Evolutionary conservation across 2,113 vertebrate species (phyloP).

Genomic region (Lasiurus borealis): DNA sequence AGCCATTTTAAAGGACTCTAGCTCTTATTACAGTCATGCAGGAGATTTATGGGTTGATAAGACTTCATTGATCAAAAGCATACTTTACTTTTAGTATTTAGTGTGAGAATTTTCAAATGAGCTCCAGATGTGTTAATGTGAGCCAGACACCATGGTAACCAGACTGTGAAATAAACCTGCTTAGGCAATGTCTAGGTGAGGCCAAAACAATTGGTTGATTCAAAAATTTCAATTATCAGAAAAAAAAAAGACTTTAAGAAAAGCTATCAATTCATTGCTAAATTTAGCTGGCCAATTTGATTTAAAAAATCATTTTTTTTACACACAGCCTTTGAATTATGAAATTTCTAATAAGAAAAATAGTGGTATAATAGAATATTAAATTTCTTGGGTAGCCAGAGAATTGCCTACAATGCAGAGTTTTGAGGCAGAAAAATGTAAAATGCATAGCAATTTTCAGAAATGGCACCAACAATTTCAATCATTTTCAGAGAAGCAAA

Average conservation of each 20-base stretch:
- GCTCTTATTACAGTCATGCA: not conserved
- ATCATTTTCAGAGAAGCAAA: slow-evolving; percentile 29
- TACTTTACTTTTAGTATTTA: slow-evolving; percentile 62
- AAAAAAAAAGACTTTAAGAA: not conserved
- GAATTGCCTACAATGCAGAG: not conserved
- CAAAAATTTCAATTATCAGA: slow-evolving; percentile 19
- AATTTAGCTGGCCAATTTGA: slow-evolving; percentile 21
- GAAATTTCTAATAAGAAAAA: slow-evolving; percentile 53
- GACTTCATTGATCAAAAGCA: slow-evolving; percentile 28
- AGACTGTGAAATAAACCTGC: slow-evolving; percentile 33
- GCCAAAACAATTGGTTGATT: not conserved
- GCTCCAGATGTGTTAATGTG: slow-evolving; percentile 33
- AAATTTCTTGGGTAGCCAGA: slow-evolving; percentile 49
- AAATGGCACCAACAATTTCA: not conserved
- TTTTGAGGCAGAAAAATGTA: slow-evolving; percentile 48
- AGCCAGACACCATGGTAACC: not conserved
- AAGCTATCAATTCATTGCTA: slow-evolving; percentile 13
- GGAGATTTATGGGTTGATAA: slow-evolving; percentile 44
- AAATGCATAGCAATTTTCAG: slow-evolving; percentile 25
- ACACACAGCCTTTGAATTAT: slow-evolving; percentile 13
- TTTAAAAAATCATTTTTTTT: slow-evolving; percentile 49
- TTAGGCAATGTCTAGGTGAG: slow-evolving; percentile 22
- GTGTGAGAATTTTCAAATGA: slow-evolving; percentile 61
- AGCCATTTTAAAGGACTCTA: not conserved
- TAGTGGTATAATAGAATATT: slow-evolving; percentile 18